Base-by-base conservation (phyloP, 2,113 vertebrate species). In the Nycticorax nycticorax region DNA sequence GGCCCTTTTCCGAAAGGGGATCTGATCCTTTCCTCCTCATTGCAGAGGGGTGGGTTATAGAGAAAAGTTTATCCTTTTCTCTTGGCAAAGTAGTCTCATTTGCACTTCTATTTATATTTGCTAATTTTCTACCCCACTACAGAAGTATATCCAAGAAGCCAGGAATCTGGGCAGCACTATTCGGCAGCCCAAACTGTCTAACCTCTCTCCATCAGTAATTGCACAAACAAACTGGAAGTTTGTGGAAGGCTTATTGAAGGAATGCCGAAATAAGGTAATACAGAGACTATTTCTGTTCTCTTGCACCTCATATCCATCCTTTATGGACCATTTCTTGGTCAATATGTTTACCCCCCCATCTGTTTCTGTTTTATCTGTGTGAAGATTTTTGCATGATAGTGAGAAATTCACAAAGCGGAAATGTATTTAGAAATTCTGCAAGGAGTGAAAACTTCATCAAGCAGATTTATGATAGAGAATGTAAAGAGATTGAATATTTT, bases 201-300 rank as follows among this genome's bases (percentile, higher is more conserved):
- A 99, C 97, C 98, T 99, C 28, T 99, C 99, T 4, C 99, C 99
- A 2, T 99, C 99, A 3, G 99, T 99, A 88, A 99, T 99, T 69
- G 99, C 99, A 57, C 99, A 99, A 93, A 99, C 99, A n/a, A 99
- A 99, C 97, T 99, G 99, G 99, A 99, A 99, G 91, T 99, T 99
- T 98, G 99, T 99, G 26, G 99, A 99, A 93, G 99, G 99, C 14
- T 97, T 99, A 91, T 97, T 99, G 93, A 99, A 99, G 95, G 99
- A 99, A 93, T 99, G 99, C 94, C 98, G 99, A 85, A 99, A 99
- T 96, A 99, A 99, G 99, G 99, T 99, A 97, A 92, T 19, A 21
- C 7, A 41, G 45, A 60, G 53, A 56, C n/a, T 17, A 52, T 22
- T 23, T 75, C 69, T 67, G 7, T 23, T 15, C 22, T 63, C 37